phyloP scores from a whole-genome alignment of 2,888 invertebrate genomes.

The Caenorhabditis sp. region DNA sequence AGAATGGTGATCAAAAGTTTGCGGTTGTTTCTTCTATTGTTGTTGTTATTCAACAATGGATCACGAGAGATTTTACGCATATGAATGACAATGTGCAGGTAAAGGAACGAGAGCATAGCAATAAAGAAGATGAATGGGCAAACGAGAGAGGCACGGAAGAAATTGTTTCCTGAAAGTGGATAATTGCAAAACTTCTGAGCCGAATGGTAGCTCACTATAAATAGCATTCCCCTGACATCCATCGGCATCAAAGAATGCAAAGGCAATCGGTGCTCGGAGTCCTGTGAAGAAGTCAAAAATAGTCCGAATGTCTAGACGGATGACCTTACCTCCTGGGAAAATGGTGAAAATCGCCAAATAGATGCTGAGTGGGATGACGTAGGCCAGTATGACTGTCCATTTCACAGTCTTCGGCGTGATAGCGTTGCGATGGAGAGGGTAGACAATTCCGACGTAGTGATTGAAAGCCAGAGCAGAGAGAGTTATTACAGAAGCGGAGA shows the following conservation, averaged over 20 bases:
- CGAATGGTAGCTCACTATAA: slow-evolving; percentile 50
- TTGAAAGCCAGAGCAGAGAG: slow-evolving; percentile 87
- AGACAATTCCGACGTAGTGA: slow-evolving; percentile 87
- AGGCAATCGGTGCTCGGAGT: slow-evolving; percentile 70
- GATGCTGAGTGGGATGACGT: slow-evolving; percentile 72
- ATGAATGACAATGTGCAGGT: slow-evolving; percentile 78
- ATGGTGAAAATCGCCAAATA: slow-evolving; percentile 75
- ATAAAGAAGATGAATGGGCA: slow-evolving; percentile 79
- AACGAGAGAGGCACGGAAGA: slow-evolving; percentile 75
- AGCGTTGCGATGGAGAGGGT: slow-evolving; percentile 85
- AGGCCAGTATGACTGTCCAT: slow-evolving; percentile 73
- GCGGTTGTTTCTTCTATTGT: slow-evolving; percentile 72
- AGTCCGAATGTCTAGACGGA: neutral
- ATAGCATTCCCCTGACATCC: slow-evolving; percentile 72
- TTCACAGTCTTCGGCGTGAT: slow-evolving; percentile 66
- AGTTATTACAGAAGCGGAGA: slow-evolving; percentile 87
- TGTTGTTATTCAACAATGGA: slow-evolving; percentile 70
- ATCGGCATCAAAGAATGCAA: slow-evolving; percentile 76
- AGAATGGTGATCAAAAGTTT: slow-evolving; percentile 78
- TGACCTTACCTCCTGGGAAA: slow-evolving; percentile 72
- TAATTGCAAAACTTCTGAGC: neutral
- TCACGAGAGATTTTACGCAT: slow-evolving; percentile 76
- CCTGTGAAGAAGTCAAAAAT: slow-evolving; percentile 21
- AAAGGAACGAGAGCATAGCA: slow-evolving; percentile 75
- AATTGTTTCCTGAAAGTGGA: slow-evolving; percentile 71